Conservation (phyloP, 2,888 invertebrate species). For the Tribolium freemani region DNA sequence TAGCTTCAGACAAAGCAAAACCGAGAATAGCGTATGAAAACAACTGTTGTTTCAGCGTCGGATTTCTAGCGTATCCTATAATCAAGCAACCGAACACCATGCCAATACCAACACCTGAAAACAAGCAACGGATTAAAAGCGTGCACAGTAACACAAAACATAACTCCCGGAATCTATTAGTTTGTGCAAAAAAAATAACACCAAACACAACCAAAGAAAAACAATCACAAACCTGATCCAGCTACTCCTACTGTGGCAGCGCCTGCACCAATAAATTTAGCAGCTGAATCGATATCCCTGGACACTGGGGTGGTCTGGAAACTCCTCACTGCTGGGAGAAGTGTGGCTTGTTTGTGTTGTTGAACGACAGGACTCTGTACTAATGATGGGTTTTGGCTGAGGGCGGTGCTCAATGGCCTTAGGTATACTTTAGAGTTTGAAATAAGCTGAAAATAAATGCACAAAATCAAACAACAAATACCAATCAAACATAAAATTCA, state of each 20-base stretch:
- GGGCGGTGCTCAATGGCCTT: slow-evolving; percentile 85
- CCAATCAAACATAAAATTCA: background rate
- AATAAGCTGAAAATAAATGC: slow-evolving; percentile 76
- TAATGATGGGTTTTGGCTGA: slow-evolving; percentile 78
- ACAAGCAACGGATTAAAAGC: slow-evolving; percentile 3
- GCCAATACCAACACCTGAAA: slow-evolving; percentile 95
- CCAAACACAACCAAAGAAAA: background rate
- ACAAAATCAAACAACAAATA: slow-evolving; percentile 1
- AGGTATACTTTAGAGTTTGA: slow-evolving; percentile 79
- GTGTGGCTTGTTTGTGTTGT: slow-evolving; percentile 74
- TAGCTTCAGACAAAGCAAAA: slow-evolving; percentile 98
- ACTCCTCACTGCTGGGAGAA: slow-evolving; percentile 81
- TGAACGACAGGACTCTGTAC: slow-evolving; percentile 65
- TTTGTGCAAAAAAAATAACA: background rate
- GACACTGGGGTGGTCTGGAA: slow-evolving; percentile 91
- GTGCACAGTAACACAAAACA: background rate
- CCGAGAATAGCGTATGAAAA: slow-evolving; percentile 98
- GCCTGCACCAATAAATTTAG: slow-evolving; percentile 99
- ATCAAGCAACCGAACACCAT: slow-evolving; percentile 97
- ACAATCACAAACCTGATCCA: slow-evolving; percentile 84
- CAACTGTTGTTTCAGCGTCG: slow-evolving; percentile 96
- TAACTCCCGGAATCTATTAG: background rate
- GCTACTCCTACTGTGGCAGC: slow-evolving; percentile 99
- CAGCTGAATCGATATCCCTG: slow-evolving; percentile 99
- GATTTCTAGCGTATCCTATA: slow-evolving; percentile 96